phyloP scores from a whole-genome alignment of 1,140 invertebrate genomes.

The Teleogryllus occipitalis region DNA sequence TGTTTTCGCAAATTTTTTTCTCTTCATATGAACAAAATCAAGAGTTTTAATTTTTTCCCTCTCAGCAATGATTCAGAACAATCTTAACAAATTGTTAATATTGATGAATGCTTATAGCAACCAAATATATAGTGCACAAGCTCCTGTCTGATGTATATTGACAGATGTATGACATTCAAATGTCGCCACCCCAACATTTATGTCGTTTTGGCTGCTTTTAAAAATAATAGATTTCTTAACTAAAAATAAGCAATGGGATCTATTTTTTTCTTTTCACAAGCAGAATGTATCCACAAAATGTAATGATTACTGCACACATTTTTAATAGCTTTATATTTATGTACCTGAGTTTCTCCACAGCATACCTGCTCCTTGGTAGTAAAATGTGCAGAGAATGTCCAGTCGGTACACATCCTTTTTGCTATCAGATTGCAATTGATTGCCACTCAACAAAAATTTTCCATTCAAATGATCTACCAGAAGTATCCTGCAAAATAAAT shows the following conservation, averaged over 20 bases:
- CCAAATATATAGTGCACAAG: too few relatives aligned
- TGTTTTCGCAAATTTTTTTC: too few relatives aligned
- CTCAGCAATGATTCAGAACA: too few relatives aligned
- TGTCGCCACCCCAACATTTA: too few relatives aligned
- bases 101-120: too few relatives aligned
- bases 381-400: conserved; percentile 64
- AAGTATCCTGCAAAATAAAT: conserved; percentile 46
- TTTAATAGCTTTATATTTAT: background rate
- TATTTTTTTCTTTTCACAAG: too few relatives aligned
- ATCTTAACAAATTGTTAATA: too few relatives aligned
- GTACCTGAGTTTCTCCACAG: background rate
- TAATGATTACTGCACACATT: background rate
- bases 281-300: background rate
- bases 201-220: background rate
- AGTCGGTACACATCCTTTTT: conserved; percentile 49
- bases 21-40: too few relatives aligned
- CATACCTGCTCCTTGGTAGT: conserved; percentile 42
- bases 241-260: background rate
- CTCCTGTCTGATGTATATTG: too few relatives aligned
- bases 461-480: conserved; percentile 53
- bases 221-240: background rate
- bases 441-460: conserved; percentile 59
- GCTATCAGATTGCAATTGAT: conserved; percentile 25
- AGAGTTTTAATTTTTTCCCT: too few relatives aligned
- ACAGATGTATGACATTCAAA: too few relatives aligned